These are phyloP conservation scores for Stegostoma tigrinum DNA, from an alignment of 2,113 vertebrate genomes.

Conservation along the genomic window DNA sequence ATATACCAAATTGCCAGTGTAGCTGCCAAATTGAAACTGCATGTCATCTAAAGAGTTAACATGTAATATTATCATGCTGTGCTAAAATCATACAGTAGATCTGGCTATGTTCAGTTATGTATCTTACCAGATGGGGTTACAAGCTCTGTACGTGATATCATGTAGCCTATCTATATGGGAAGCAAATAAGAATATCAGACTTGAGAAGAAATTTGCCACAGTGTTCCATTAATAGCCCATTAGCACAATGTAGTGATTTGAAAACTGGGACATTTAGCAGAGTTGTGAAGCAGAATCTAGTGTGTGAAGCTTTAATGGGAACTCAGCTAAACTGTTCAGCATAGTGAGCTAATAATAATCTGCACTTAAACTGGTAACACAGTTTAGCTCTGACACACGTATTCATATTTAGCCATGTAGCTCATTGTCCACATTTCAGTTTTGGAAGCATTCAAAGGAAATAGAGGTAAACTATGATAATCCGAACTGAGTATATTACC, in stretches of 20 bases:
- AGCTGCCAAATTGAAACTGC: neutral
- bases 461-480: neutral
- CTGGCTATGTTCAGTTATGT: neutral
- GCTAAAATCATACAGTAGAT: neutral
- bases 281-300: neutral
- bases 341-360: neutral
- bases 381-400: neutral
- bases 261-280: constrained; percentile 14
- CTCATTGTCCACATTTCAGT: neutral
- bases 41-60: neutral
- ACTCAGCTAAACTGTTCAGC: neutral
- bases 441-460: neutral
- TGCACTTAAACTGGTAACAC: neutral
- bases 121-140: neutral
- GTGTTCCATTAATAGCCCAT: constrained; percentile 5
- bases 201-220: neutral
- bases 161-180: neutral
- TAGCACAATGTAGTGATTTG: neutral
- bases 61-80: neutral
- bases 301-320: neutral
- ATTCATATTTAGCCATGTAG: neutral
- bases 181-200: neutral
- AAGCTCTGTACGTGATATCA: neutral
- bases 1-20: neutral
- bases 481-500: neutral